These are phyloP conservation scores for Pygoscelis antarcticus DNA, from an alignment of 2,113 vertebrate genomes.

Conservation along the genomic window DNA sequence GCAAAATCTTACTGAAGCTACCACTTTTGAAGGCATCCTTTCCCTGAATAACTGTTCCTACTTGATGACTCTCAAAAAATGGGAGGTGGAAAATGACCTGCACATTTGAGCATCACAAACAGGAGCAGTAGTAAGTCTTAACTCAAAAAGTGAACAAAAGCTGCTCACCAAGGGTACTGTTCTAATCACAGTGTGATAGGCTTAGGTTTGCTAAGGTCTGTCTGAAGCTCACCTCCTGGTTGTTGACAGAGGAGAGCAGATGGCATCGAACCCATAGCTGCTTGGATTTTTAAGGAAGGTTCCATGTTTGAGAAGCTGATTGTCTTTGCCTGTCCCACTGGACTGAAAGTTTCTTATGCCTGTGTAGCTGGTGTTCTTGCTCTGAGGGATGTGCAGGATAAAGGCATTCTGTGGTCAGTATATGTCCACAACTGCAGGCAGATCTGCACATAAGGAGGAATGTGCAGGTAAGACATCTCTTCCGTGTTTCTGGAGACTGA, in stretches of 20 bases:
- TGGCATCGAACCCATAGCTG: neutral
- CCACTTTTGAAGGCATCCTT: neutral
- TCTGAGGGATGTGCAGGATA: neutral
- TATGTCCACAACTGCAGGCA: neutral
- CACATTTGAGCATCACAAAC: neutral
- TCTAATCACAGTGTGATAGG: neutral
- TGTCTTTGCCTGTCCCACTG: neutral
- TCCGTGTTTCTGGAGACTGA: neutral
- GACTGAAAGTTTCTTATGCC: neutral
- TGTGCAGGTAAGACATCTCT: fast-evolving
- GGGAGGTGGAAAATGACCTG: neutral
- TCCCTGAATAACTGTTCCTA: neutral
- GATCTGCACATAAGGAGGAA: neutral
- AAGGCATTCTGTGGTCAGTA: neutral
- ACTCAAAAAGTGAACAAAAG: neutral
- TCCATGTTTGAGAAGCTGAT: neutral
- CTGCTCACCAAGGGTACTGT: neutral
- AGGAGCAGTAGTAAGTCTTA: neutral
- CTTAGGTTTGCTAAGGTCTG: neutral
- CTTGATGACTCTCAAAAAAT: neutral
- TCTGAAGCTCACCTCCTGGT: neutral
- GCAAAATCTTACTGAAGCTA: neutral
- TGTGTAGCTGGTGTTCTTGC: neutral
- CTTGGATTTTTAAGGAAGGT: neutral
- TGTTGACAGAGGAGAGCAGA: neutral